Percentiles rank a stretch among this genome's conserved stretches.
phyloP scores from a whole-genome alignment of 2,113 vertebrate species.

The Aspiorhynchus laticeps region DNA sequence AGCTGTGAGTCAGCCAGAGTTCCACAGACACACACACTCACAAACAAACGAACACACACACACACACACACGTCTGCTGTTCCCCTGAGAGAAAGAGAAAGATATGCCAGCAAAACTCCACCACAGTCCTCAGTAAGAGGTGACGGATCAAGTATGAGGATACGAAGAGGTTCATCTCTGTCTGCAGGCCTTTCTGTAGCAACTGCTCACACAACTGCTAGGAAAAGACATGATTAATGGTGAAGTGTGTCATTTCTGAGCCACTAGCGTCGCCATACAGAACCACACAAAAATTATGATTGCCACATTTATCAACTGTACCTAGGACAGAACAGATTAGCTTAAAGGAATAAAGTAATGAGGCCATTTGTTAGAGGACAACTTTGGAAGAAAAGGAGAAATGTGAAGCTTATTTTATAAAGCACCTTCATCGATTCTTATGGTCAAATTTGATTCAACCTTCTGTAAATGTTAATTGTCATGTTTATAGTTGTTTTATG shows the following conservation, averaged over 20 bases:
- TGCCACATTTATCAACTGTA: not conserved
- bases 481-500: not conserved
- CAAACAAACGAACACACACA: slow-evolving; percentile 11
- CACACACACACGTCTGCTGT: not conserved
- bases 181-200: not conserved
- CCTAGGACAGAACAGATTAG: not conserved
- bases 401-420: not conserved
- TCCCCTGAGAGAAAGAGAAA: slow-evolving; percentile 14
- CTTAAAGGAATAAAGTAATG: not conserved
- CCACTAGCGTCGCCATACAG: not conserved
- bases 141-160: slow-evolving; percentile 20
- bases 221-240: not conserved
- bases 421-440: not conserved
- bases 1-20: slow-evolving; percentile 45
- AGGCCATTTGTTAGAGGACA: too few relatives aligned
- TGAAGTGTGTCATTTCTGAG: not conserved
- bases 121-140: slow-evolving; percentile 4
- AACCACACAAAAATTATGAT: not conserved
- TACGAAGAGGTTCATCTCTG: not conserved
- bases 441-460: not conserved
- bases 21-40: slow-evolving; percentile 4
- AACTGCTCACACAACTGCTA: not conserved
- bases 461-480: not conserved
- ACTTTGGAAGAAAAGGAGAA: not conserved
- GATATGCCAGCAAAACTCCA: slow-evolving; percentile 28